Evolutionary conservation across 1,140 invertebrate genomes (phyloP).

Genomic region (Penaeus vannamei): DNA sequence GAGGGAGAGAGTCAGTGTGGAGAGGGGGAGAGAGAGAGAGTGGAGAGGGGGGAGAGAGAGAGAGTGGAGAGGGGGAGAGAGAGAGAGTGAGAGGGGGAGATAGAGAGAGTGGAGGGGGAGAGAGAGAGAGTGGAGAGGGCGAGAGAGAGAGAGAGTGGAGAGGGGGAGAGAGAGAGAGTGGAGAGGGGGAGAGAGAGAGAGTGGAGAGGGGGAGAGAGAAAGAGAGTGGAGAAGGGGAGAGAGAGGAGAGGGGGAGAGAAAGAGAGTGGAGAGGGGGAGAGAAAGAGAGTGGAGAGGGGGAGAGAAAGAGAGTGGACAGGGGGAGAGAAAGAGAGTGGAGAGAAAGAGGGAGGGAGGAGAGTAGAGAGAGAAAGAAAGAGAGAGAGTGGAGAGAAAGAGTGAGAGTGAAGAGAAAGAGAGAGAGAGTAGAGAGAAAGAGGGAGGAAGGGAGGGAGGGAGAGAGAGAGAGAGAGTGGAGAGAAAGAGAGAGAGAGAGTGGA

Average conservation of each 20-base stretch:
- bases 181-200: conserved; percentile 7
- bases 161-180: neutral
- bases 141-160: no score
- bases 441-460: neutral
- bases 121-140: neutral
- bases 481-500: neutral
- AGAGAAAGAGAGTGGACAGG: no score
- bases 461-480: neutral
- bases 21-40: neutral
- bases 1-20: neutral
- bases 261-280: no score
- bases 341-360: neutral
- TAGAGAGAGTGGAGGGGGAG: neutral
- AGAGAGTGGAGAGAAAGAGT: neutral
- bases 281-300: no score
- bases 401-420: neutral
- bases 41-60: neutral
- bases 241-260: no score
- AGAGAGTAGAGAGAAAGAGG: neutral
- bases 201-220: neutral
- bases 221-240: conserved; percentile 18
- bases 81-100: neutral
- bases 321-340: neutral
- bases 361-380: neutral
- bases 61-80: neutral